Percentiles rank a stretch among this genome's conserved stretches.
Conservation (phyloP, 2,113 vertebrate species). For the Platysteira castanea region DNA sequence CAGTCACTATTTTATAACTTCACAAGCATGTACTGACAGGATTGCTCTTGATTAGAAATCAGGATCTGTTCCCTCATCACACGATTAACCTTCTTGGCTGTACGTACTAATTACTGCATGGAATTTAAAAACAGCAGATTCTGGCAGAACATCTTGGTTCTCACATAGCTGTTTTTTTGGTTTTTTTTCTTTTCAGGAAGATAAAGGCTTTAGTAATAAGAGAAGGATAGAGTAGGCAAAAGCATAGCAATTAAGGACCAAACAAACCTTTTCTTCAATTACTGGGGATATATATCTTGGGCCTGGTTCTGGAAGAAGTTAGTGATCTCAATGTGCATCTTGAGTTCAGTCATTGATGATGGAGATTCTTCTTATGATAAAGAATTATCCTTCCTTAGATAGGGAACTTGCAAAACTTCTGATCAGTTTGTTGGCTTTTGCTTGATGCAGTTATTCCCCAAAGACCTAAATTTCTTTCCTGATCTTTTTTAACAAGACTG, state of each 20-base stretch:
- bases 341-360: not conserved
- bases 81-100: constrained; percentile 8
- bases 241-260: not conserved
- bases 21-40: not conserved
- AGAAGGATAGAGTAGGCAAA: not conserved
- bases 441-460: not conserved
- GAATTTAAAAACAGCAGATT: constrained; percentile 40
- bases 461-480: not conserved
- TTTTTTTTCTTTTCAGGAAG: not conserved
- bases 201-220: not conserved
- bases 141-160: constrained; percentile 54
- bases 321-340: not conserved
- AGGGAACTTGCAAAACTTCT: not conserved
- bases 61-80: not conserved
- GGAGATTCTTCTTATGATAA: not conserved
- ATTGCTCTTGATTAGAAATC: not conserved
- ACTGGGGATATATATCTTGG: not conserved
- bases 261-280: not conserved
- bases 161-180: not conserved
- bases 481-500: not conserved
- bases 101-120: constrained; percentile 24
- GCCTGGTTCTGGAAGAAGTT: not conserved
- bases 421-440: not conserved
- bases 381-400: not conserved
- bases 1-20: not conserved